These are phyloP conservation scores for Cryptomyrus ogoouensis DNA, from an alignment of 2,113 vertebrate species.

Conservation along the genomic window DNA sequence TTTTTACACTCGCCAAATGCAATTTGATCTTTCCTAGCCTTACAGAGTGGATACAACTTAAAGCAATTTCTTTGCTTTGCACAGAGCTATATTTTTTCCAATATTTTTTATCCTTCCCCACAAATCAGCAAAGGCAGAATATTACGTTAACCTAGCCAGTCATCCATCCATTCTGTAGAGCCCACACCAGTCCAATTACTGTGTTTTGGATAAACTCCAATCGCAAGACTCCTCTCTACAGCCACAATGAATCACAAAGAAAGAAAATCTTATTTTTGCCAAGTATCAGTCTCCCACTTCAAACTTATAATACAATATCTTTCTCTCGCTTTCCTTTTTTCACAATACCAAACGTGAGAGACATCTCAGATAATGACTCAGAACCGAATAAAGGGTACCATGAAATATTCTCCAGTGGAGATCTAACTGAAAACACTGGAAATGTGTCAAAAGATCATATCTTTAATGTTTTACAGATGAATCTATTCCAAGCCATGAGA, in stretches of 20 bases:
- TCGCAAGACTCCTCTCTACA: neutral
- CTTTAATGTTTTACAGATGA: neutral
- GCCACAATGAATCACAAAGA: conserved; percentile 15
- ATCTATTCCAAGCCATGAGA: neutral
- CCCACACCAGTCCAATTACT: conserved; percentile 9
- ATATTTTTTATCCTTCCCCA: neutral
- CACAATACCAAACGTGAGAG: neutral
- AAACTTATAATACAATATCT: neutral
- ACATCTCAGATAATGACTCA: neutral
- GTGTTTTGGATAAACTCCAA: neutral
- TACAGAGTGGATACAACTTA: neutral
- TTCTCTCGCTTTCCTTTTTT: neutral
- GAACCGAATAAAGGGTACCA: neutral
- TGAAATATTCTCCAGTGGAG: neutral
- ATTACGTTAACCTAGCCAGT: neutral
- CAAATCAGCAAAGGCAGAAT: neutral
- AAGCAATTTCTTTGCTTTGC: neutral
- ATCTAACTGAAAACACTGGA: neutral
- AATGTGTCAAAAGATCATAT: neutral
- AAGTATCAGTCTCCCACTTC: conserved; percentile 8
- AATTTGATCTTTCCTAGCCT: neutral
- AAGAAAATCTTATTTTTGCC: conserved; percentile 8
- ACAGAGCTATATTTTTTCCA: neutral
- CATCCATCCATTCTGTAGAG: neutral
- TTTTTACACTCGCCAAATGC: neutral